These are phyloP conservation scores for Philhelius pedissequus DNA, from an alignment of 2,888 invertebrate species.

Conservation along the genomic window DNA sequence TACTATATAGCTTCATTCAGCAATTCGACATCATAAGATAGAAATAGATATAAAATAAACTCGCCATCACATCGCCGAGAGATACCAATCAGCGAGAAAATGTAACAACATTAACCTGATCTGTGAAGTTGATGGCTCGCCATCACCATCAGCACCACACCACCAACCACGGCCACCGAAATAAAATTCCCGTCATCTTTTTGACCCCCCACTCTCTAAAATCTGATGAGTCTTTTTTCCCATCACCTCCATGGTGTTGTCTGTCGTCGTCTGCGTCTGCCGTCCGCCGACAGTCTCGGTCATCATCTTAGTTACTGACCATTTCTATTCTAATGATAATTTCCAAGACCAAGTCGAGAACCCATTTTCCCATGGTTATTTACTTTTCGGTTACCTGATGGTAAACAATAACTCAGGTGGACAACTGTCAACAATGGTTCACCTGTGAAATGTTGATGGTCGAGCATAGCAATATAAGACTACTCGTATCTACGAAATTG, in stretches of 20 bases:
- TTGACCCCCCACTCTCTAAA: slow-evolving; percentile 27
- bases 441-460: slow-evolving; percentile 58
- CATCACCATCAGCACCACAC: slow-evolving; percentile 23
- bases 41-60: too few species aligned
- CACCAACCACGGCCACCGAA: slow-evolving; percentile 24
- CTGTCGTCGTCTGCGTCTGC: not conserved
- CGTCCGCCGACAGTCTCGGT: too few species aligned
- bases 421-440: slow-evolving; percentile 68
- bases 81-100: slow-evolving; percentile 67
- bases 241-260: slow-evolving; percentile 5
- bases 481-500: not conserved
- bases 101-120: slow-evolving; percentile 67
- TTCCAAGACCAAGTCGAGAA: slow-evolving; percentile 58
- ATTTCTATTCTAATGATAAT: slow-evolving; percentile 67
- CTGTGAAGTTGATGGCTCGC: slow-evolving; percentile 63
- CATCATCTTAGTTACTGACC: slow-evolving; percentile 37
- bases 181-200: slow-evolving; percentile 55
- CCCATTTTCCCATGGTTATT: slow-evolving; percentile 66
- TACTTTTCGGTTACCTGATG: slow-evolving; percentile 57
- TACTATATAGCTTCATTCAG: not conserved
- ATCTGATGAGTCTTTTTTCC: slow-evolving; percentile 8
- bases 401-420: slow-evolving; percentile 66
- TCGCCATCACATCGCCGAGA: slow-evolving; percentile 29
- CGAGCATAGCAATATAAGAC: slow-evolving; percentile 10
- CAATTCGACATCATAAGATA: not conserved